Evolutionary conservation across 1,140 invertebrate species (phyloP).

Genomic region (Nylanderia fulva): DNA sequence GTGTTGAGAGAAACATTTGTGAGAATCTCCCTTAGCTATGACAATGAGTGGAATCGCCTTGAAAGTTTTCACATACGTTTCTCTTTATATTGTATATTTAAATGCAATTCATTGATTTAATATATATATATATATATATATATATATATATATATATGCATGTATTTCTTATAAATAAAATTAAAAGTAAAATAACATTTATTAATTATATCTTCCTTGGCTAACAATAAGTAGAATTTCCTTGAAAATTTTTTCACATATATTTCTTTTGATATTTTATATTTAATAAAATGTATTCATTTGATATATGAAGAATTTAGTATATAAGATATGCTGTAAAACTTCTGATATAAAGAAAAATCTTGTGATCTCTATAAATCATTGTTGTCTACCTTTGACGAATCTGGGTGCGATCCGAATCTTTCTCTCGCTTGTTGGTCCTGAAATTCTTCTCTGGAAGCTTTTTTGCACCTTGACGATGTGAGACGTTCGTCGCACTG

Average conservation of each 20-base stretch:
- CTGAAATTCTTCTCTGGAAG: not conserved
- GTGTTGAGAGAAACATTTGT: not conserved
- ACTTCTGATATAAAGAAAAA: not conserved
- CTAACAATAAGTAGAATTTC: too few relatives aligned
- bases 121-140: too few relatives aligned
- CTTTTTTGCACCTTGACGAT: not conserved
- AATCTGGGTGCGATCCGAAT: not conserved
- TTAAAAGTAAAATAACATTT: too few relatives aligned
- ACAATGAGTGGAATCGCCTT: too few relatives aligned
- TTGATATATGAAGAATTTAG: too few relatives aligned
- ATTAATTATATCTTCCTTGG: too few relatives aligned
- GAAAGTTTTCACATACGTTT: not conserved
- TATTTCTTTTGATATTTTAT: too few relatives aligned
- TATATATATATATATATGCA: too few relatives aligned
- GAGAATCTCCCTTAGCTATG: not conserved
- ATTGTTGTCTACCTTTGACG: not conserved
- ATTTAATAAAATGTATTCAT: too few relatives aligned
- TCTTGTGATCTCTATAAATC: not conserved
- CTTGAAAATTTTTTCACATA: too few relatives aligned
- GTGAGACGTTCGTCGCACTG: not conserved
- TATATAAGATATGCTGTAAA: too few relatives aligned
- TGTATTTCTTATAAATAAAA: too few relatives aligned
- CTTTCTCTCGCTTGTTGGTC: not conserved
- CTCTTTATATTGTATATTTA: not conserved
- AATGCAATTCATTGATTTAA: not conserved